Base-by-base conservation (phyloP, 2,113 vertebrate species). In the Chrysemys picta region DNA sequence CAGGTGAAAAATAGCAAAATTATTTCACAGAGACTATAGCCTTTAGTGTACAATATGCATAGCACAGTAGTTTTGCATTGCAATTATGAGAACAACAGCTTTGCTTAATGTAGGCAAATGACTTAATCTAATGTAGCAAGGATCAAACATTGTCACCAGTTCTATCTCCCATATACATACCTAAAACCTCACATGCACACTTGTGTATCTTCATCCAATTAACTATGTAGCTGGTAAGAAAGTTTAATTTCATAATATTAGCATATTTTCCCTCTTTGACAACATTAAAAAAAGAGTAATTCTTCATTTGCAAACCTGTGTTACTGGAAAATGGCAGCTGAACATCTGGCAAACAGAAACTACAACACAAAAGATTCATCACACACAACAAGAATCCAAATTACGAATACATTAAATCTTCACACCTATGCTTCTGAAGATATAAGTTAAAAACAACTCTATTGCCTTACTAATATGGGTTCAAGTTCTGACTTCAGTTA, bases 281-380 rank as follows among this genome's bases (percentile, higher is more conserved):
- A 89, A 25, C 14, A 90, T 27, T 53, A n/a, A 76, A 89, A 93
- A 65, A 21, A 45, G 93, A 93, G 27, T 14, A 86, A 87, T 62
- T 80, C 47, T 84, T 94, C 0, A 91, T 82, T 94, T 93, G 89
- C 91, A 89, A 91, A 31, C 25, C 75, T 92, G 72, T 29, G 87
- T 91, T 79, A 82, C 87, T 65, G 59, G 57, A 78, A 96, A 95
- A 91, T 42, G 27, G 47, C 57, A 91, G 8, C 3, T 76, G 69
- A 96, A 93, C 89, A 93, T 80, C 86, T 93, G 81, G 80, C 79
- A 91, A 90, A 87, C 3, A 87, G 84, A 91, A 82, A 86, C 11
- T 85, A 85, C 59, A 81, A 50, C 56, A 72, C 76, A 72, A 69
- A 88, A 80, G 35, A 4, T 87, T 85, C 9, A 89, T 49, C 45